These are phyloP conservation scores for Cherax destructor DNA, from an alignment of 1,140 invertebrate species.

Conservation along the genomic window DNA sequence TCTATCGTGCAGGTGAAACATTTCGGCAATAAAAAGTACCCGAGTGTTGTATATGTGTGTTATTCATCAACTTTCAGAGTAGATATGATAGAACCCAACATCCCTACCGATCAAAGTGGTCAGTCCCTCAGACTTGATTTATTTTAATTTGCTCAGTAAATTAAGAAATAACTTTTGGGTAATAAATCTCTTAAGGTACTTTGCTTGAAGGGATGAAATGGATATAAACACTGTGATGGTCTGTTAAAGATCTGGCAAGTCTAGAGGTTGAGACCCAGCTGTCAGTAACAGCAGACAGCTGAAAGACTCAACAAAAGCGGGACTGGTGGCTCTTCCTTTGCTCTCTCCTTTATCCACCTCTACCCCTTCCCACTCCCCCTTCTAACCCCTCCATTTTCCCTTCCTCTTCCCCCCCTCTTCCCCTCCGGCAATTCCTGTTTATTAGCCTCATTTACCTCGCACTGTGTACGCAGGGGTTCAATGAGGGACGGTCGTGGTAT, in stretches of 20 bases:
- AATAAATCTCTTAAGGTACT: not conserved
- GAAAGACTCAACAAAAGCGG: constrained; percentile 59
- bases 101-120: no score
- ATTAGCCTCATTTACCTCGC: constrained; percentile 45
- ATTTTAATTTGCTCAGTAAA: no score
- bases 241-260: constrained; percentile 25
- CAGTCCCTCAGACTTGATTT: no score
- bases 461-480: not conserved
- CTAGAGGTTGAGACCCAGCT: constrained; percentile 33
- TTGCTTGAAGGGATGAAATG: not conserved
- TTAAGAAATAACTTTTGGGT: not conserved
- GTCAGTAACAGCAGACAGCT: constrained; percentile 58
- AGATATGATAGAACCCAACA: no score
- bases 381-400: not conserved
- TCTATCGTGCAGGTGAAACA: no score
- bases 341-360: constrained; percentile 46
- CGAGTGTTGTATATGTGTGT: no score
- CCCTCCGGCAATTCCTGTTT: constrained; percentile 46
- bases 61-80: no score
- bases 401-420: constrained; percentile 2
- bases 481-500: not conserved
- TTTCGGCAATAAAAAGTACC: no score
- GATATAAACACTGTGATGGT: constrained; percentile 27
- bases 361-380: constrained; percentile 16
- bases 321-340: constrained; percentile 57